These are phyloP conservation scores for Phocoena phocoena DNA, from an alignment of 2,113 vertebrate species.

Conservation along the genomic window DNA sequence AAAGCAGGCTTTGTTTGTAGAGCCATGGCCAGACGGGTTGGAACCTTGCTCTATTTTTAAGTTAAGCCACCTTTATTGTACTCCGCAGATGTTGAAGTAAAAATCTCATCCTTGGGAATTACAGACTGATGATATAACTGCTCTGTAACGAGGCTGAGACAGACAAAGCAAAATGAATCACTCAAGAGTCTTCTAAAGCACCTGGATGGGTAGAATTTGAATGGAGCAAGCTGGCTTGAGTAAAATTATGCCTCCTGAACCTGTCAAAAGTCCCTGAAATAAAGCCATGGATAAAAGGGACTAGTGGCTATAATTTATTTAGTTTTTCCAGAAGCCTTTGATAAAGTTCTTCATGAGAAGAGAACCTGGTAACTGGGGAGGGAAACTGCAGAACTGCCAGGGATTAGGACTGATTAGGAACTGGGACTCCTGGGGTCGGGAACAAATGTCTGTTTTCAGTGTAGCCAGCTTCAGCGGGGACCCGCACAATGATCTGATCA, in stretches of 20 bases:
- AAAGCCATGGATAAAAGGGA: conserved; percentile 43
- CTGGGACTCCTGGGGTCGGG: background rate
- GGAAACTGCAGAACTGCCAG: background rate
- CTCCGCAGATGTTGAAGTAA: conserved; percentile 26
- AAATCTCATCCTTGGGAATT: background rate
- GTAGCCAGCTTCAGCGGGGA: background rate
- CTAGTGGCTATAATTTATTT: conserved; percentile 41
- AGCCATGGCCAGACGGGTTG: background rate
- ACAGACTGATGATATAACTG: background rate
- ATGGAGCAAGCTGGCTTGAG: background rate
- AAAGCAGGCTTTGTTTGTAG: background rate
- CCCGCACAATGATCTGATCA: background rate
- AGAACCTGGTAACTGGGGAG: background rate
- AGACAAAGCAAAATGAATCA: background rate
- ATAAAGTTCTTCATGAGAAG: conserved; percentile 28
- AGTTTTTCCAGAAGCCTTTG: conserved; percentile 51
- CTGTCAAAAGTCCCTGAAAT: conserved; percentile 55
- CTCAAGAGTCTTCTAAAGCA: background rate
- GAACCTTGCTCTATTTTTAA: conserved; percentile 34
- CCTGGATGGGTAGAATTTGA: background rate
- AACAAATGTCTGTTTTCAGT: background rate
- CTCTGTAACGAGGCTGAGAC: background rate
- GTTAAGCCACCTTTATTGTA: background rate
- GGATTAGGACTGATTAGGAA: background rate
- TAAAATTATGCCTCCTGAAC: conserved; percentile 13